Percentiles rank a stretch among this genome's conserved stretches.
Conservation (phyloP, 2,888 invertebrate species). For the Eupithecia subfuscata region DNA sequence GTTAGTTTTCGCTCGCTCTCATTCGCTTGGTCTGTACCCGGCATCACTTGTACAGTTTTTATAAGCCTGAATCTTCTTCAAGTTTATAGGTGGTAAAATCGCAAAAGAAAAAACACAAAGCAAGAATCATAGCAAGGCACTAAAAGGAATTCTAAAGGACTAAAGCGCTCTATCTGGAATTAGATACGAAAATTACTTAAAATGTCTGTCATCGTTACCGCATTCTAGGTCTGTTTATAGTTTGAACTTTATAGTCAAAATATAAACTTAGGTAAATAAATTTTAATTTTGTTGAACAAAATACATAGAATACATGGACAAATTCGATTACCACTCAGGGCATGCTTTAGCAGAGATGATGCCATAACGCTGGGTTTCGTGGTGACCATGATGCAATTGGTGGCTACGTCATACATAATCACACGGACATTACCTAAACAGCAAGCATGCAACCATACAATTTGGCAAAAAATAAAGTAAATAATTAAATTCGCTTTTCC, state of each 20-base stretch:
- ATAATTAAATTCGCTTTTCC: not conserved
- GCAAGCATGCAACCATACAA: not conserved
- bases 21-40: no score
- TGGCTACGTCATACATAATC: not conserved
- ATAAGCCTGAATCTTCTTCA: not conserved
- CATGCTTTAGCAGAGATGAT: not conserved
- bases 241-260: not conserved
- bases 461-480: not conserved
- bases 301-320: not conserved
- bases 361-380: not conserved
- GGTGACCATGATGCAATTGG: not conserved
- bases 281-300: not conserved
- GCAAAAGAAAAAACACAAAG: conserved; percentile 4
- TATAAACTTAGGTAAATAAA: not conserved
- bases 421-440: not conserved
- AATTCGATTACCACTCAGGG: not conserved
- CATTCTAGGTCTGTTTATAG: not conserved
- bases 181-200: not conserved
- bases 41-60: not conserved
- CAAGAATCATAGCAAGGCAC: not conserved
- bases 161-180: not conserved
- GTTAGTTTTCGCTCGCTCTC: no score
- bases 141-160: not conserved
- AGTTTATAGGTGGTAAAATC: not conserved
- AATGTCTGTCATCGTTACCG: not conserved